Base-by-base conservation (phyloP, 2,888 invertebrate genomes). In the Trissonchulus latispiculum region DNA sequence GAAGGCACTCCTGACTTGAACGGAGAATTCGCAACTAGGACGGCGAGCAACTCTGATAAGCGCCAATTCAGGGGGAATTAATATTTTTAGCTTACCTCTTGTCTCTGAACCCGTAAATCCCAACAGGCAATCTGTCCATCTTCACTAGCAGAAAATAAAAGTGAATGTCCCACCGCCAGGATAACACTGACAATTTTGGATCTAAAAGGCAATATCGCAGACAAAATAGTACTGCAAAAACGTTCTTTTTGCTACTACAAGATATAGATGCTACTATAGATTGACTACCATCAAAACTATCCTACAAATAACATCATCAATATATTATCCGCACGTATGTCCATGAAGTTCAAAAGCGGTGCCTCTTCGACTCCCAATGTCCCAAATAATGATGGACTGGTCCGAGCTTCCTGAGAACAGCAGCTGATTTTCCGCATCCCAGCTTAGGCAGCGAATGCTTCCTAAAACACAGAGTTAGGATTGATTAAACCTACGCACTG, bases 341-440 rank as follows among this genome's bases (percentile, higher is more conserved):
- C 95, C 96, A 85, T 92, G 95, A 73, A 99, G 87, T 86, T 99
- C 97, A 83, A 95, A 96, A 8, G 96, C 95, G 48, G 94, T 94
- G 71, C 97, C 97, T 81, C 93, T 90, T 80, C 92, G 90, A 0
- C 96, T 95, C 2, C 96, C 97, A 77, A 99, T 96, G 85, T 99
- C 97, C 99, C 97, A 99, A 32, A 94, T 93, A 81, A 96, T 93
- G 72, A 99, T 92, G 35, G 90, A 90, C 83, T 94, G 92, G 85
- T 99, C 97, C 83, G 91, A 92, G 75, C 95, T 93, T 0, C 95
- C 97, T 77, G 97, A 97, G 85, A 95, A 97, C 73, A 99, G 85
- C 77, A 94, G 87, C 80, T 94, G 92, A 71, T 91, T 90, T 72
- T 90, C 89, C 2, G 90, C 88, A 79, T 97, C 97, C 97, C 99